Evolutionary conservation across 1,140 invertebrate species (phyloP).

Genomic region (Penaeus vannamei): DNA sequence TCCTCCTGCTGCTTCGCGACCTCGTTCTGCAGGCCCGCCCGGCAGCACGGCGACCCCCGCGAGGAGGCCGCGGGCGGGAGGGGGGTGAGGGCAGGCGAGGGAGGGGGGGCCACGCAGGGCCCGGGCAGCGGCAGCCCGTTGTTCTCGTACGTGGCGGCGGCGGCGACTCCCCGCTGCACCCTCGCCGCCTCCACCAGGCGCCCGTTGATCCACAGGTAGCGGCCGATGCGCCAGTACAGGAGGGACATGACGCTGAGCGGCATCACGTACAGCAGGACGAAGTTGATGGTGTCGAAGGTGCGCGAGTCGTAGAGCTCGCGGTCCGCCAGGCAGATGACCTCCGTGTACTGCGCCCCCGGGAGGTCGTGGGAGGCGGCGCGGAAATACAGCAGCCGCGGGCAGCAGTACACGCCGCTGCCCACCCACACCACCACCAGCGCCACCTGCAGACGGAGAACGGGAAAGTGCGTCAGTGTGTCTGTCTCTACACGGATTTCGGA

Average conservation of each 20-base stretch:
- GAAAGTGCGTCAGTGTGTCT: too few relatives aligned
- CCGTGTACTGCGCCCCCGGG: conserved; percentile 71
- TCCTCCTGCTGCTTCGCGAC: not conserved
- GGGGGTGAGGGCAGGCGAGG: not conserved
- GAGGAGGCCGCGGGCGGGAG: not conserved
- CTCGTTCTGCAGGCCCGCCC: conserved; percentile 34
- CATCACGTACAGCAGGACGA: conserved; percentile 82
- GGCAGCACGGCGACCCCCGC: not conserved
- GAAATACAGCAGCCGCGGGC: conserved; percentile 78
- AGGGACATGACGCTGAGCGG: conserved; percentile 83
- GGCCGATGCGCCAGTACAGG: conserved; percentile 81
- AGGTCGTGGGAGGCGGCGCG: conserved; percentile 60
- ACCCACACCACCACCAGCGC: conserved; percentile 84
- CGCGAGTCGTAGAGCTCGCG: conserved; percentile 83
- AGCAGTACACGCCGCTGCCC: conserved; percentile 82
- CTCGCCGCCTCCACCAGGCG: conserved; percentile 53
- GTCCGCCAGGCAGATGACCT: conserved; percentile 82
- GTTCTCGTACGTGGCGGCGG: too few relatives aligned
- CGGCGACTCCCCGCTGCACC: too few relatives aligned
- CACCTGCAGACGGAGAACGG: conserved; percentile 72
- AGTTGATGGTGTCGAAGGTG: conserved; percentile 83
- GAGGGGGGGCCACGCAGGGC: not conserved
- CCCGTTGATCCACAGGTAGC: conserved; percentile 77
- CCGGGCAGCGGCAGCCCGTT: too few relatives aligned
- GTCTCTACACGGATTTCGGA: too few relatives aligned